Percentiles rank a stretch among this genome's conserved stretches.
phyloP scores from a whole-genome alignment of 2,888 invertebrate genomes.

The Acanthosepion pharaonis region DNA sequence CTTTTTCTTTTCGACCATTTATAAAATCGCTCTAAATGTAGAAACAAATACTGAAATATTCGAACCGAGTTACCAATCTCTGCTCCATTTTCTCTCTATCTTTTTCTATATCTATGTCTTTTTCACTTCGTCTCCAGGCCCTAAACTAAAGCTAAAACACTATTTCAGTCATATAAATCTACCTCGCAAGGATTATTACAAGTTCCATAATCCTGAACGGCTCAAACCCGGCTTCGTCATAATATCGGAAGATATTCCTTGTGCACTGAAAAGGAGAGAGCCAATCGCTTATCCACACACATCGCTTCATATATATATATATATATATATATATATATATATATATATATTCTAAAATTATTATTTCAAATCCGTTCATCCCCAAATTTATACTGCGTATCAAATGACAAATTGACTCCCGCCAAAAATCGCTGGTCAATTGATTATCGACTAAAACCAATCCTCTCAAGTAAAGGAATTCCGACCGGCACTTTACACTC shows the following conservation, averaged over 20 bases:
- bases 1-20: too few relatives aligned
- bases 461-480: background rate
- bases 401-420: background rate
- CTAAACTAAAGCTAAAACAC: background rate
- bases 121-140: background rate
- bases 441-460: background rate
- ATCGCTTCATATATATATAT: background rate
- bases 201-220: background rate
- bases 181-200: background rate
- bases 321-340: background rate
- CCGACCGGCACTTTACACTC: background rate
- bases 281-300: background rate
- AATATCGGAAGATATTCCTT: background rate
- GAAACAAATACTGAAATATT: background rate
- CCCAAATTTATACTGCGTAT: background rate
- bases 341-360: too few relatives aligned
- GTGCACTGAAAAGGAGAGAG: background rate
- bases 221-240: background rate
- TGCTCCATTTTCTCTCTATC: background rate
- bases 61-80: background rate
- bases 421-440: background rate
- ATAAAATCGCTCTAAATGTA: background rate
- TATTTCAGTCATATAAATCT: background rate
- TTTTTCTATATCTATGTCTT: too few relatives aligned
- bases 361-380: background rate